Percentiles rank a stretch among this genome's conserved stretches.
These are phyloP conservation scores for Toxotes jaculatrix DNA, from an alignment of 2,113 vertebrate species.

Conservation along the genomic window DNA sequence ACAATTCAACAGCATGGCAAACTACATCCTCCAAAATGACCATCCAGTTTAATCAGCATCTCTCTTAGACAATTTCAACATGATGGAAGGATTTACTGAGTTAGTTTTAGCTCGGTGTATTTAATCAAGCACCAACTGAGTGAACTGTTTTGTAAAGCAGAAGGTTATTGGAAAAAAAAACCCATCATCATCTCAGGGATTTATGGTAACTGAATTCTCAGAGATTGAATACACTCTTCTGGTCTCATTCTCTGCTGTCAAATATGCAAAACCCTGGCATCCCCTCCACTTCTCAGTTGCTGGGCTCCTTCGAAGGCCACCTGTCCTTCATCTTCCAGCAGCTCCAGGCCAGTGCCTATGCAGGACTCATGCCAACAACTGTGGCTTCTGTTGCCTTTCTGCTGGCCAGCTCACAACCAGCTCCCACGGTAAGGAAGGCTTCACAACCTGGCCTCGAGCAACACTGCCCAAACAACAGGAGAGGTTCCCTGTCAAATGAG, in stretches of 20 bases:
- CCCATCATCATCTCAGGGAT: slow-evolving; percentile 7
- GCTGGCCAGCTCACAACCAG: slow-evolving; percentile 41
- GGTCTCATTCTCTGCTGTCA: slow-evolving; percentile 20
- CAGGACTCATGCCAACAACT: slow-evolving; percentile 45
- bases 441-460: slow-evolving; percentile 40
- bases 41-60: neutral
- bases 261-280: slow-evolving; percentile 33
- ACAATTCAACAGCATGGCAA: neutral
- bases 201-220: slow-evolving; percentile 7
- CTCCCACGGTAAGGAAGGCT: slow-evolving; percentile 24
- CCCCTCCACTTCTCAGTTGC: slow-evolving; percentile 17
- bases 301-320: slow-evolving; percentile 29
- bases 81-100: neutral
- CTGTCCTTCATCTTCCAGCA: slow-evolving; percentile 56
- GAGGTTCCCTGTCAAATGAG: slow-evolving; percentile 40
- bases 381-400: slow-evolving; percentile 48
- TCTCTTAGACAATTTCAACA: neutral
- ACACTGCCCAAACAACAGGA: slow-evolving; percentile 42
- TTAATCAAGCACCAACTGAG: too few species aligned
- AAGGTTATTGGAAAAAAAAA: too few species aligned
- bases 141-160: too few species aligned
- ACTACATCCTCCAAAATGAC: neutral
- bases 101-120: too few species aligned
- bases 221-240: neutral
- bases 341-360: slow-evolving; percentile 50